Conservation (phyloP, 2,797 vertebrate genomes). For the Pseudocheirus occidentalis region DNA sequence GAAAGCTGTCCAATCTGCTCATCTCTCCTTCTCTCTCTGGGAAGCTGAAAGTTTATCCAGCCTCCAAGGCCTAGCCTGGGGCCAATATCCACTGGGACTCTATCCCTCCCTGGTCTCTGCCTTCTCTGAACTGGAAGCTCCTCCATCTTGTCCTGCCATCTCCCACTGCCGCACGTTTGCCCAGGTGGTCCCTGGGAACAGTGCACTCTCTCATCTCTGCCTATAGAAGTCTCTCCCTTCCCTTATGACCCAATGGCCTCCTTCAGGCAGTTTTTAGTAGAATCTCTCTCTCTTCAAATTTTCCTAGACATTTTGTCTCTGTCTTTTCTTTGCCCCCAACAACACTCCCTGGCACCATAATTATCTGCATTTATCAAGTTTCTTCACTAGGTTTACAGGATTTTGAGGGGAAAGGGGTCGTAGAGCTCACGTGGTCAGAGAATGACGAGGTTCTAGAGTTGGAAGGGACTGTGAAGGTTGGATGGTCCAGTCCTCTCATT, state of each 20-base stretch:
- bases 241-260: not conserved
- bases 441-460: not conserved
- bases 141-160: not conserved
- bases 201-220: not conserved
- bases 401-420: not conserved
- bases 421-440: not conserved
- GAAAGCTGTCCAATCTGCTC: conserved; percentile 29
- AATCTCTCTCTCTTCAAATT: not conserved
- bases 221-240: not conserved
- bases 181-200: not conserved
- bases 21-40: not conserved
- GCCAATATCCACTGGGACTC: not conserved
- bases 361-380: not conserved
- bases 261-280: not conserved
- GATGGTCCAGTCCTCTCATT: not conserved
- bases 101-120: not conserved
- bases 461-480: not conserved
- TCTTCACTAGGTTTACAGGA: not conserved
- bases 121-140: not conserved
- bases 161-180: not conserved
- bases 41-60: no score
- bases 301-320: not conserved
- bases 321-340: not conserved
- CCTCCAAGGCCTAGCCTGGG: not conserved
- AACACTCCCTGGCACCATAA: not conserved